Percentiles rank a stretch among this genome's conserved stretches.
These are phyloP conservation scores for Microcebus ravelobensis DNA, from an alignment of 2,113 vertebrate genomes.

Conservation along the genomic window DNA sequence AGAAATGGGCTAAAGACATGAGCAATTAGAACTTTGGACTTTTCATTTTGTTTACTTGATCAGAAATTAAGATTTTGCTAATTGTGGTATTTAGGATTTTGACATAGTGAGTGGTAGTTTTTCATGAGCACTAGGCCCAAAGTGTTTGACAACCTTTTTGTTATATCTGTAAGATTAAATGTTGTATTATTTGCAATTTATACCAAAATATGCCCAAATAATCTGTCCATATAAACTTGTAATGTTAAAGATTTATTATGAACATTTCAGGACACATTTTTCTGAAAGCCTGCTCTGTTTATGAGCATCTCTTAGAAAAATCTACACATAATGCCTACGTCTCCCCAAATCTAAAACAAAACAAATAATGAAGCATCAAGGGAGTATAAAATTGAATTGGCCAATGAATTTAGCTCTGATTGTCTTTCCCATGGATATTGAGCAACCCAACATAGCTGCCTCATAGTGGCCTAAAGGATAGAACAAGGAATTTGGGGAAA, in stretches of 20 bases:
- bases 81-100: constrained; percentile 35
- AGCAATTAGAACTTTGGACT: constrained; percentile 26
- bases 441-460: neutral
- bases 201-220: neutral
- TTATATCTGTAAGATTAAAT: constrained; percentile 7
- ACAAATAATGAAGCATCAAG: constrained; percentile 10
- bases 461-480: neutral
- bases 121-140: neutral
- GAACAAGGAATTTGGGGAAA: constrained; percentile 24
- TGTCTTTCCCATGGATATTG: constrained; percentile 4
- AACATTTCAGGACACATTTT: neutral
- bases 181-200: constrained; percentile 15
- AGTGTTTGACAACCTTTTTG: neutral
- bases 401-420: neutral
- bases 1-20: constrained; percentile 17
- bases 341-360: constrained; percentile 30
- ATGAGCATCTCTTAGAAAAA: constrained; percentile 40
- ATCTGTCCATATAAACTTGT: neutral
- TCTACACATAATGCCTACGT: neutral
- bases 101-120: neutral
- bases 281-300: constrained; percentile 35
- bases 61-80: constrained; percentile 33
- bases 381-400: neutral
- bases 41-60: constrained; percentile 39
- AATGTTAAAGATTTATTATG: constrained; percentile 54